Evolutionary conservation across 1,140 invertebrate species (phyloP).

Genomic region (Drosophila rhopaloa): DNA sequence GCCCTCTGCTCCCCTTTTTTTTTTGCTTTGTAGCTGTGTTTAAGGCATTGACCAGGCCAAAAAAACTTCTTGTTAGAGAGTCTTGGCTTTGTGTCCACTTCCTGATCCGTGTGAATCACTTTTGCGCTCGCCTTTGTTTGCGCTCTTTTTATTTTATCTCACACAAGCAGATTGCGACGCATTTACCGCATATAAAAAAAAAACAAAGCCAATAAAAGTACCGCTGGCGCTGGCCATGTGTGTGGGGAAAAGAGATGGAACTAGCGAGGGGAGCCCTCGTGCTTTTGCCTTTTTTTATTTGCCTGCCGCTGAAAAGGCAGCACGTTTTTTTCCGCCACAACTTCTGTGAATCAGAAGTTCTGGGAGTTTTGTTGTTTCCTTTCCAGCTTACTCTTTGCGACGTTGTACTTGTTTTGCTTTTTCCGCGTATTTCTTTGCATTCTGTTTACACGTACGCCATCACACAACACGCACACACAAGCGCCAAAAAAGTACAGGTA

Average conservation of each 20-base stretch:
- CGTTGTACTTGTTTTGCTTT: conserved; percentile 75
- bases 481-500: conserved; percentile 43
- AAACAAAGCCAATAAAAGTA: conserved; percentile 26
- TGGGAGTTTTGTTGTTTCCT: conserved; percentile 37
- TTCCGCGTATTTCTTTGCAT: conserved; percentile 54
- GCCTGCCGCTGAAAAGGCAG: conserved; percentile 38
- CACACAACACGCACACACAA: conserved; percentile 20
- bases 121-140: conserved; percentile 38
- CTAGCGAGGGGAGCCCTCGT: conserved; percentile 48
- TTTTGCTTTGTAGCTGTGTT: conserved; percentile 19
- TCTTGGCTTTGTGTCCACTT: conserved; percentile 60
- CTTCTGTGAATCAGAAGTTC: conserved; percentile 63
- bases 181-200: conserved; percentile 48
- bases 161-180: conserved; percentile 48
- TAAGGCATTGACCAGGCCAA: conserved; percentile 56
- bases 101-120: conserved; percentile 62
- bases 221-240: conserved; percentile 35
- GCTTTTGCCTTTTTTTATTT: conserved; percentile 26
- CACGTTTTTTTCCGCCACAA: conserved; percentile 68
- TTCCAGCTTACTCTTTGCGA: conserved; percentile 64
- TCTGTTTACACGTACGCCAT: conserved; percentile 70
- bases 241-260: conserved; percentile 28
- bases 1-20: conserved; percentile 40
- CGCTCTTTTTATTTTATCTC: conserved; percentile 9
- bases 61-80: conserved; percentile 35